phyloP scores from a whole-genome alignment of 1,140 invertebrate genomes.

The Magallana angulata region DNA sequence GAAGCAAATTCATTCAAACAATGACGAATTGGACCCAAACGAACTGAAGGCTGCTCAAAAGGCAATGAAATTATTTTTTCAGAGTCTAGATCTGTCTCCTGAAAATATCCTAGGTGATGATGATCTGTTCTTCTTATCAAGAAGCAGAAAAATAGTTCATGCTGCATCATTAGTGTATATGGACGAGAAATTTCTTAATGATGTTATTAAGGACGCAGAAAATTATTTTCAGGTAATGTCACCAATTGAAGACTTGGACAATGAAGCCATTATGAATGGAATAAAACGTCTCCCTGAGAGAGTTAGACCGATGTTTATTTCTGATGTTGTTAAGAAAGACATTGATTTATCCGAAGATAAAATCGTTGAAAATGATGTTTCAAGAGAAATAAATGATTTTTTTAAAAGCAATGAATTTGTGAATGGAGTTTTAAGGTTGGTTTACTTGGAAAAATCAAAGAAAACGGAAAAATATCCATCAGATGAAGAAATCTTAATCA shows the following conservation, averaged over 20 bases:
- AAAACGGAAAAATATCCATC: not conserved
- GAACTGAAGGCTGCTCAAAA: not conserved
- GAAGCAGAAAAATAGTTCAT: not conserved
- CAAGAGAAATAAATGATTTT: slow-evolving; percentile 26
- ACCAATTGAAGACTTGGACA: not conserved
- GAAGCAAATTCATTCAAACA: not conserved
- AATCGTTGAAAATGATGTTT: not conserved
- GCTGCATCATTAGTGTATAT: too few relatives aligned
- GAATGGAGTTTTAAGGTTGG: not conserved
- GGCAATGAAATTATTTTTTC: not conserved
- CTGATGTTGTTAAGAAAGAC: not conserved
- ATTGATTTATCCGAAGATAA: not conserved
- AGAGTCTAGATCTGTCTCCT: too few relatives aligned
- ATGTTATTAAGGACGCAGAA: too few relatives aligned
- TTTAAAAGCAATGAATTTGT: not conserved
- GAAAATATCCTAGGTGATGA: too few relatives aligned
- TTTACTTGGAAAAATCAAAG: not conserved
- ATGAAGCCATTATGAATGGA: not conserved
- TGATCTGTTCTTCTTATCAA: not conserved
- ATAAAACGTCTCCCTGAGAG: not conserved
- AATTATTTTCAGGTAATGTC: too few relatives aligned
- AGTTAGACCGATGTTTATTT: not conserved
- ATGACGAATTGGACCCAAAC: not conserved
- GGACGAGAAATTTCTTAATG: too few relatives aligned
- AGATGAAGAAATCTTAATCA: not conserved